phyloP scores from a whole-genome alignment of 2,888 invertebrate species.

The Sycophila texana region DNA sequence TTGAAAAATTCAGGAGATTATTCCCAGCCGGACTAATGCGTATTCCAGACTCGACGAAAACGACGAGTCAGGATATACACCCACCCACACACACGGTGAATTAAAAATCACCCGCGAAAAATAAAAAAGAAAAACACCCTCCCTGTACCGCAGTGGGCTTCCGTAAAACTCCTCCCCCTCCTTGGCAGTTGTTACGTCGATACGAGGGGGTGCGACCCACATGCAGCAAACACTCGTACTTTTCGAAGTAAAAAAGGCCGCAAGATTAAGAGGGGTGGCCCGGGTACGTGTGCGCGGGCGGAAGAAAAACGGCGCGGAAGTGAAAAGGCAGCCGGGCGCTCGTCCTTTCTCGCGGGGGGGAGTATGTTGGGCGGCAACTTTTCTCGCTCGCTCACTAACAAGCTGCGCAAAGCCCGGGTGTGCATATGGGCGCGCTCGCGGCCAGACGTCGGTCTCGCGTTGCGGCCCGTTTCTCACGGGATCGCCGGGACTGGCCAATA shows the following conservation, averaged over 20 bases:
- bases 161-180: background rate
- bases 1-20: constrained; percentile 44
- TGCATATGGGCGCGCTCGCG: background rate
- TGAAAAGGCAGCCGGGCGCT: constrained; percentile 27
- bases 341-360: constrained; percentile 9
- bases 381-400: constrained; percentile 42
- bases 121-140: background rate
- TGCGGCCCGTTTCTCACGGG: constrained; percentile 42
- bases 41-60: background rate
- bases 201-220: background rate
- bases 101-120: background rate
- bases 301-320: constrained; percentile 7
- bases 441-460: constrained; percentile 41
- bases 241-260: constrained; percentile 5
- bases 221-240: constrained; percentile 8
- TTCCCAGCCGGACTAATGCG: constrained; percentile 5
- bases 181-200: background rate
- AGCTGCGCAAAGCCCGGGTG: constrained; percentile 29
- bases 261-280: constrained; percentile 16
- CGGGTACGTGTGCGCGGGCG: background rate
- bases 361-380: constrained; percentile 38
- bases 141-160: background rate
- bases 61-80: background rate
- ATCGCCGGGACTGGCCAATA: background rate
- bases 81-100: background rate